These are phyloP conservation scores for Sinhomidia bicolor DNA, from an alignment of 2,888 invertebrate genomes.

Conservation along the genomic window DNA sequence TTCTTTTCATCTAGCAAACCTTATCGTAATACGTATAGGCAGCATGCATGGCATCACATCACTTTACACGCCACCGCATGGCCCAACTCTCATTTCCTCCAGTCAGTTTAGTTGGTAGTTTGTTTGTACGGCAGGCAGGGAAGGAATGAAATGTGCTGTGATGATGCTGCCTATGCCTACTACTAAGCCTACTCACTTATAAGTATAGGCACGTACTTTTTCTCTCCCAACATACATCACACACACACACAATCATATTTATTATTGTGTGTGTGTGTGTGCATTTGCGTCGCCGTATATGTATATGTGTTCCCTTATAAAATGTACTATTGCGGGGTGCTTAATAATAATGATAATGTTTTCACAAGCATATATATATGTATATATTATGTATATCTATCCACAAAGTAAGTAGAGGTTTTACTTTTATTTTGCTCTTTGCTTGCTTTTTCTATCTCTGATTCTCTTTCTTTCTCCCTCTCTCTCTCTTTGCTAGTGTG, in stretches of 20 bases:
- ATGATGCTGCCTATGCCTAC: conserved; percentile 45
- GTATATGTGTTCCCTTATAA: background rate
- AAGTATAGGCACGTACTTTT: background rate
- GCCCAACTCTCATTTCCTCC: conserved; percentile 71
- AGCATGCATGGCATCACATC: conserved; percentile 65
- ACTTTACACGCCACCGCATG: conserved; percentile 72
- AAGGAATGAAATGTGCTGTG: conserved; percentile 51
- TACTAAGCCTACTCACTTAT: background rate
- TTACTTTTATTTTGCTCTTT: conserved; percentile 47
- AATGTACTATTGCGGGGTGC: background rate
- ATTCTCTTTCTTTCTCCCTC: background rate
- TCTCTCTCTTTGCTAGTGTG: conserved; percentile 1
- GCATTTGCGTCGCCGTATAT: background rate
- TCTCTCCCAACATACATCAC: background rate
- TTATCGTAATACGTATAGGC: background rate
- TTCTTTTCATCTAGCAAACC: background rate
- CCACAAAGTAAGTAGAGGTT: conserved; percentile 43
- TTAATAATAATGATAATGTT: conserved; percentile 57
- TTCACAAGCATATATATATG: background rate
- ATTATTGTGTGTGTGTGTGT: background rate
- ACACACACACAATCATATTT: background rate
- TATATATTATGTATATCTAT: conserved; percentile 12
- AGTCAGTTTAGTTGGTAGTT: conserved; percentile 52
- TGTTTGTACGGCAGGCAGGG: conserved; percentile 34
- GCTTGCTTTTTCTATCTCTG: background rate